These are phyloP conservation scores for Cisticola juncidis DNA, from an alignment of 2,113 vertebrate species.

Conservation along the genomic window DNA sequence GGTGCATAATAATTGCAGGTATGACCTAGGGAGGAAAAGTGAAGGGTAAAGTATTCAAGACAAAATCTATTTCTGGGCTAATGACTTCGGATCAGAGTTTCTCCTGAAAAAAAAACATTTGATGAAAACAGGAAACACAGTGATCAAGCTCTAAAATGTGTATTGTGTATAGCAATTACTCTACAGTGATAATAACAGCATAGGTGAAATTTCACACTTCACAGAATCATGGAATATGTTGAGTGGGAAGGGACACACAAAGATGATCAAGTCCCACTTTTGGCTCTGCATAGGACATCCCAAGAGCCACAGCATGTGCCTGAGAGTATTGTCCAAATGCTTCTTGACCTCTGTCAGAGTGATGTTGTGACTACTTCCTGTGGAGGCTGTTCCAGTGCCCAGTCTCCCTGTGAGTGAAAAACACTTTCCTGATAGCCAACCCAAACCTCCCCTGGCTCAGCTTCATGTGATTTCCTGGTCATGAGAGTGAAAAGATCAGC, in stretches of 20 bases:
- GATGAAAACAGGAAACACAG: background rate
- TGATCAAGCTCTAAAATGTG: background rate
- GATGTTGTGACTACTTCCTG: background rate
- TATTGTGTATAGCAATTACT: background rate
- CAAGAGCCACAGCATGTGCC: background rate
- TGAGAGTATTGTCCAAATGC: background rate
- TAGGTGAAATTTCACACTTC: background rate
- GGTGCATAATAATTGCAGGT: background rate
- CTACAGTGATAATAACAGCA: background rate
- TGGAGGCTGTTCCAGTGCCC: background rate
- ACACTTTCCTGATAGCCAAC: background rate
- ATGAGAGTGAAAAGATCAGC: background rate
- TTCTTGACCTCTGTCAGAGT: background rate
- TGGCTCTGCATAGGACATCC: background rate
- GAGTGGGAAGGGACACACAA: rapidly evolving
- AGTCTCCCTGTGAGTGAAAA: no score
- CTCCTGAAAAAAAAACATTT: background rate
- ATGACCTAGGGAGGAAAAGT: background rate
- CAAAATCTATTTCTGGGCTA: background rate
- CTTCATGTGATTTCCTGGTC: background rate
- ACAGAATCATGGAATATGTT: background rate
- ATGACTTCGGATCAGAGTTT: background rate
- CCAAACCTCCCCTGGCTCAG: background rate
- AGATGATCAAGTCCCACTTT: background rate
- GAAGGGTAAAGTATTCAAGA: background rate